Percentiles rank a stretch among this genome's conserved stretches.
Conservation (phyloP, 2,888 invertebrate species). For the Pecten maximus region DNA sequence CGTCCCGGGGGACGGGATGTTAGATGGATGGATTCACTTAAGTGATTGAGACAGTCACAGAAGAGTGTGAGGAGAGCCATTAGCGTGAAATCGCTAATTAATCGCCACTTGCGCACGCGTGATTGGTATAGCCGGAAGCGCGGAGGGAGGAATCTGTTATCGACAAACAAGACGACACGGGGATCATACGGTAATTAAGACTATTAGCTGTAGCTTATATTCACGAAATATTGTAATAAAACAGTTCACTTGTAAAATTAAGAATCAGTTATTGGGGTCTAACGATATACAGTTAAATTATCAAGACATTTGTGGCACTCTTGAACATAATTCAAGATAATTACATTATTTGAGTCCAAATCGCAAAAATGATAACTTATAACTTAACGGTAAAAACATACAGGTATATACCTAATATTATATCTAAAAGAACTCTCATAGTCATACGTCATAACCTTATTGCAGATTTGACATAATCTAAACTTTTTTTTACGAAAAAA, state of each 20-base stretch:
- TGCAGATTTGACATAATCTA: neutral
- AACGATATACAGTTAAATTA: neutral
- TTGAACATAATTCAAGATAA: too few species aligned
- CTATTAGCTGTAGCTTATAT: neutral
- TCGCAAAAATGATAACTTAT: too few species aligned
- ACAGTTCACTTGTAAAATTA: neutral
- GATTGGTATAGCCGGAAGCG: neutral
- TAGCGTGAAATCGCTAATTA: conserved; percentile 27
- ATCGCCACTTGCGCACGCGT: neutral
- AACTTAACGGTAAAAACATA: too few species aligned
- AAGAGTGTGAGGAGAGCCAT: neutral
- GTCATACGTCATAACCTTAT: too few species aligned
- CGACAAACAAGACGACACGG: neutral
- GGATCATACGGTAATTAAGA: neutral
- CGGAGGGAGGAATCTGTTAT: neutral
- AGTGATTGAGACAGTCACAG: neutral
- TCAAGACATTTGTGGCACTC: too few species aligned
- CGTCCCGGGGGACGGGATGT: neutral
- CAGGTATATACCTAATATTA: too few species aligned
- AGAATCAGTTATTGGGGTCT: neutral
- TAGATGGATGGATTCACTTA: neutral
- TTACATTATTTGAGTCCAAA: too few species aligned
- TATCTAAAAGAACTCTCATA: too few species aligned
- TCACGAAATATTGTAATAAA: neutral
- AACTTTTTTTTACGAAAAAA: neutral